These are phyloP conservation scores for Chrysaora quinquecirrha DNA, from an alignment of 30 jellyfish, hydroid and myxozoan genomes.

Conservation along the genomic window DNA sequence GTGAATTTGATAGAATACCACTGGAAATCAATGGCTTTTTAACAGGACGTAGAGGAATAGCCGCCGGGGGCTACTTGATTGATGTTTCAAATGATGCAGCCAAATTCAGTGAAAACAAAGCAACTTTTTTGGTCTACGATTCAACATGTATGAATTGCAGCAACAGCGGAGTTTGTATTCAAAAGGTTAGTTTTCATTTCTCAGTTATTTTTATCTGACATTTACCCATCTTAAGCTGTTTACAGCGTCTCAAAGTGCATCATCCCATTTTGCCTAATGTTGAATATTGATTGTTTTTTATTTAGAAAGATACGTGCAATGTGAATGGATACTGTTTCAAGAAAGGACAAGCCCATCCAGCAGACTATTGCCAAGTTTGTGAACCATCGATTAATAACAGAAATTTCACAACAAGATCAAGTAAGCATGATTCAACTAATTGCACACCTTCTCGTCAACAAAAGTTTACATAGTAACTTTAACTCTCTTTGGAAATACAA, in stretches of 20 bases:
- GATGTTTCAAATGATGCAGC: constrained; percentile 71
- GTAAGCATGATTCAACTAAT: too few species aligned
- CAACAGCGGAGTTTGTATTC: constrained; percentile 41
- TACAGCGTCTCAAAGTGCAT: too few species aligned
- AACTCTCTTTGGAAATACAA: too few species aligned
- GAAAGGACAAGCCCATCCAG: constrained; percentile 53
- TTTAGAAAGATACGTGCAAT: constrained; percentile 68
- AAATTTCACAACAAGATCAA: constrained; percentile 37
- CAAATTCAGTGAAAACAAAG: constrained; percentile 52
- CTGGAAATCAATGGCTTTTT: constrained; percentile 14
- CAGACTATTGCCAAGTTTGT: constrained; percentile 71
- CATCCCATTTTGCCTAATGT: too few species aligned
- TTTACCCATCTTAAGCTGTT: too few species aligned
- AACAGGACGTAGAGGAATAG: constrained; percentile 41
- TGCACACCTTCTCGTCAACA: too few species aligned
- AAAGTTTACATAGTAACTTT: too few species aligned
- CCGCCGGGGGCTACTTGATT: constrained; percentile 78
- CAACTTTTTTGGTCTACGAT: constrained; percentile 70
- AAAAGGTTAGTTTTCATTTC: constrained; percentile 74
- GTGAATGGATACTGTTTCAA: constrained; percentile 83
- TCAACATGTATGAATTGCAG: constrained; percentile 90
- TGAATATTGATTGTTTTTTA: not conserved
- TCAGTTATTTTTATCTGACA: too few species aligned
- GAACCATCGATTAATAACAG: constrained; percentile 42
- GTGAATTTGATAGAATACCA: constrained; percentile 68